Evolutionary conservation across 2,888 invertebrate genomes (phyloP).

Genomic region (Heliconius erato): DNA sequence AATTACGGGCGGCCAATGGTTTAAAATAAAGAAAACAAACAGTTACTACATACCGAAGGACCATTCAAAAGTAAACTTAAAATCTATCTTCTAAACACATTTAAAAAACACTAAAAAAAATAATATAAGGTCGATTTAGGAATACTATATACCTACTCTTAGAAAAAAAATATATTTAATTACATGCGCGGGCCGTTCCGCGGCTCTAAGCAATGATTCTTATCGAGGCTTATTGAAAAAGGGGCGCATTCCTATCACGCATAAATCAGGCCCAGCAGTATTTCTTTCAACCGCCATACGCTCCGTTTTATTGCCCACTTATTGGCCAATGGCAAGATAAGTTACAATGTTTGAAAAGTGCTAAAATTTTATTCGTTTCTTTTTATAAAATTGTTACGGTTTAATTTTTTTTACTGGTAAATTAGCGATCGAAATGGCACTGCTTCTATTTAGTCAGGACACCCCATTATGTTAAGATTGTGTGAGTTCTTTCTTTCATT

Average conservation of each 20-base stretch:
- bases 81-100: not conserved
- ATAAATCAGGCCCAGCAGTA: constrained; percentile 78
- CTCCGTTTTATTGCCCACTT: constrained; percentile 79
- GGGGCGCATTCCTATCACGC: constrained; percentile 78
- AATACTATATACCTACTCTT: not conserved
- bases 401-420: not conserved
- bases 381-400: not conserved
- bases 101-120: not conserved
- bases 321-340: constrained; percentile 72
- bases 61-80: not conserved
- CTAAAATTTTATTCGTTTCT: not conserved
- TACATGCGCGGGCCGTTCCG: constrained; percentile 71
- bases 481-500: too few species aligned
- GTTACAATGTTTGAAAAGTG: constrained; percentile 31
- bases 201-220: constrained; percentile 78
- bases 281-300: constrained; percentile 69
- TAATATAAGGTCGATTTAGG: not conserved
- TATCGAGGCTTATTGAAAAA: constrained; percentile 82
- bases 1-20: not conserved
- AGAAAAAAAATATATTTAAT: constrained; percentile 67
- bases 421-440: not conserved
- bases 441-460: not conserved
- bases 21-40: not conserved
- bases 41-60: not conserved
- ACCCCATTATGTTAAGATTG: too few species aligned